Percentiles rank a stretch among this genome's conserved stretches.
These are phyloP conservation scores for Tetragnatha montana DNA, from an alignment of 2,888 invertebrate species.

Conservation along the genomic window DNA sequence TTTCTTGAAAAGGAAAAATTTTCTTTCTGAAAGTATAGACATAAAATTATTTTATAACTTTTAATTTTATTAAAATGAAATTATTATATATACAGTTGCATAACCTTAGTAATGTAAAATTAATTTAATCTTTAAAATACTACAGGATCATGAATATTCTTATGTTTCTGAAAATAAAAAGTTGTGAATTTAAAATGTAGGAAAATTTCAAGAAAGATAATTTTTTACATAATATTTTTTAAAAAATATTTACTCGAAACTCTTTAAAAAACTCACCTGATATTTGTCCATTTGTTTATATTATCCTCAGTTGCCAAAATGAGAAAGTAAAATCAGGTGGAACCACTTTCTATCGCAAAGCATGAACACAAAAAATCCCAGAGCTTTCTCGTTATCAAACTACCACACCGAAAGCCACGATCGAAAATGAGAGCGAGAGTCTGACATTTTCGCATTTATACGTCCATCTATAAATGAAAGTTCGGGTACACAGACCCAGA, in stretches of 20 bases:
- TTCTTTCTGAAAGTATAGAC: no score
- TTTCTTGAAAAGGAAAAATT: no score
- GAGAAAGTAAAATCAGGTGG: background rate
- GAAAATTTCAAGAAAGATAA: background rate
- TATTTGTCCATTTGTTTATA: conserved; percentile 5
- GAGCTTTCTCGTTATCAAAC: background rate
- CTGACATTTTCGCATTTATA: conserved; percentile 47
- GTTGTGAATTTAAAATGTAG: background rate
- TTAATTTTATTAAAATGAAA: no score
- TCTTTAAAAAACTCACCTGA: background rate
- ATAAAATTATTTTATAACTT: no score
- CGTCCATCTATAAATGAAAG: background rate
- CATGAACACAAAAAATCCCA: background rate
- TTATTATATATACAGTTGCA: no score
- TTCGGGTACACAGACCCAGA: conserved; percentile 38
- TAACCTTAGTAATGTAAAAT: no score
- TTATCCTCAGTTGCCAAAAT: background rate
- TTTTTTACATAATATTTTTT: no score
- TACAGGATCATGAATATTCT: no score
- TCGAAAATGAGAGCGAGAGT: conserved; percentile 38
- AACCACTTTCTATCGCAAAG: background rate
- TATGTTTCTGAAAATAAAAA: no score
- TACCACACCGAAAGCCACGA: background rate
- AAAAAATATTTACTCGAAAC: background rate
- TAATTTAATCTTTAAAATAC: no score